These are phyloP conservation scores for Typhlomys cinereus DNA, from an alignment of 2,113 vertebrate species.

Conservation along the genomic window DNA sequence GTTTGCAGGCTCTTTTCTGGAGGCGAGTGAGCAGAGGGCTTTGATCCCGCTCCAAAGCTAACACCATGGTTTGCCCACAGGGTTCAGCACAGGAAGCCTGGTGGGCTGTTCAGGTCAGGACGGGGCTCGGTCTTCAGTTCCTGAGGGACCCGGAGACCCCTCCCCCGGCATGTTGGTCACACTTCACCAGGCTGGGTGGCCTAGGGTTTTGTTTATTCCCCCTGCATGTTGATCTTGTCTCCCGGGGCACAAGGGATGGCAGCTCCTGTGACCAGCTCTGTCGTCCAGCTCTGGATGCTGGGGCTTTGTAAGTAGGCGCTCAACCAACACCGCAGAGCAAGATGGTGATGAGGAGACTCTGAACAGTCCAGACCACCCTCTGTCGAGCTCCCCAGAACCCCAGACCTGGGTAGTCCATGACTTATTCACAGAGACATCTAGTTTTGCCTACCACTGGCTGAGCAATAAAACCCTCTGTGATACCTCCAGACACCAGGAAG, in stretches of 20 bases:
- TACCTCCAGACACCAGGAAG: background rate
- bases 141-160: background rate
- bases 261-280: background rate
- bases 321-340: background rate
- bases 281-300: background rate
- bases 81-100: background rate
- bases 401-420: background rate
- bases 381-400: background rate
- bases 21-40: conserved; percentile 68
- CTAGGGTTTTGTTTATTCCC: rapidly evolving
- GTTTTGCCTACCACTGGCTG: background rate
- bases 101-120: background rate
- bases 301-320: rapidly evolving
- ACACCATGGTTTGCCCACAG: conserved; percentile 61
- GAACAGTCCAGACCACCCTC: background rate
- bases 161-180: rapidly evolving
- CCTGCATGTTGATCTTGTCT: background rate
- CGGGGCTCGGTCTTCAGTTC: background rate
- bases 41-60: conserved; percentile 81
- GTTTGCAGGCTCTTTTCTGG: conserved; percentile 75
- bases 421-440: background rate
- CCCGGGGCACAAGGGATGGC: rapidly evolving
- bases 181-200: rapidly evolving
- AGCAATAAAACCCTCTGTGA: background rate
- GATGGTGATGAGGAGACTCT: background rate